Evolutionary conservation across 2,888 invertebrate species (phyloP), one percentile per base, ranked within the genome.

Genomic region (Ganaspis brasiliensis): DNA sequence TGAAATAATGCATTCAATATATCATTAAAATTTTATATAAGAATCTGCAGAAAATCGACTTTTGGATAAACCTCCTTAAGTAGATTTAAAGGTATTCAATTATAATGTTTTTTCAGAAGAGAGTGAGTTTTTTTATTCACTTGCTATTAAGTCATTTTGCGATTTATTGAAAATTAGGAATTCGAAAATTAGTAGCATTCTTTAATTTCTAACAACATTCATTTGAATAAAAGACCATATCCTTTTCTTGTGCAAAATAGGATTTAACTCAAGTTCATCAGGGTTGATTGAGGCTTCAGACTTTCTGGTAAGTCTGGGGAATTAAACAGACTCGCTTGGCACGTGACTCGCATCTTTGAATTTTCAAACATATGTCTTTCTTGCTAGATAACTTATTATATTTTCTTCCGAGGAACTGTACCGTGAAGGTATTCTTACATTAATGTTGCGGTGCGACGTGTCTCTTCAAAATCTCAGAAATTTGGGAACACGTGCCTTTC

Each of bases 271-370:
- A 74, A 74, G 75, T 79, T 82, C 80, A 78, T 80, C 82, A 76
- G 79, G 74, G 72, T 73, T 79, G 82, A 82, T 82, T 82, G 82
- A 80, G 80, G 77, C 78, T 79, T 82, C 72, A 77, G 82, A 79
- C 78, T 80, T 80, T 80, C 79, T 76, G n/a, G 78, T 76, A 73
- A 75, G 76, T 74, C 75, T 72, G 75, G 78, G 79, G 82, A 82
- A 82, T 80, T 80, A 80, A 80, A 79, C 80, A 67, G 67, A 67
- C n/a, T 67, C 8, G 45, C 45, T 67, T 45, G 24, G 24, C 45
- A 67, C 67, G 67, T 67, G 67, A 67, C 45, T 26, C 26, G 67
- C 40, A 67, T 49, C 40, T 45, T 67, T 67, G 24, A 67, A 67
- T 67, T 49, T n/a, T 4, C 12, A n/a, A 67, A 24, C 45, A 67